Conservation (phyloP, 1,140 invertebrate genomes). For the Drosophila guanche region DNA sequence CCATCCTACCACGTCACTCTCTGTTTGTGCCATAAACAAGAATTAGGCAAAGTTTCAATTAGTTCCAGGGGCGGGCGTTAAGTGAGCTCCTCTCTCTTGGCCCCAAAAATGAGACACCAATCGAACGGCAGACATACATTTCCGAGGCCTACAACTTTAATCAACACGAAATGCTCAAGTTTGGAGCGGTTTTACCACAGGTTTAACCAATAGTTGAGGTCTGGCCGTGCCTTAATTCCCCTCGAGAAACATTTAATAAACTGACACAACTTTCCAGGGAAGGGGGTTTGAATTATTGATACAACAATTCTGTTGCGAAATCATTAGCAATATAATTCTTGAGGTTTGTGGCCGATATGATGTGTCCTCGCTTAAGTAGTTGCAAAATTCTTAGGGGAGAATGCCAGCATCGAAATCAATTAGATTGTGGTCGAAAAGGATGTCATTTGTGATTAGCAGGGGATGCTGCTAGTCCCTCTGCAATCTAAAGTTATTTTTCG, state of each 20-base stretch:
- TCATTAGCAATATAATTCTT: no score
- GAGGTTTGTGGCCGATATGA: no score
- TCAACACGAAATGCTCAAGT: slow-evolving; percentile 11
- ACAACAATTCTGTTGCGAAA: no score
- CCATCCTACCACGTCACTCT: slow-evolving; percentile 5
- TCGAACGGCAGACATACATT: neutral
- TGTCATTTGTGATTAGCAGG: slow-evolving; percentile 5
- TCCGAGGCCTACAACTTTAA: slow-evolving; percentile 21
- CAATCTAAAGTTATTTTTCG: neutral
- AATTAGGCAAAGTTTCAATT: slow-evolving; percentile 74
- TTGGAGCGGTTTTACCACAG: slow-evolving; percentile 15
- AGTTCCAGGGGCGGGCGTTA: slow-evolving; percentile 40
- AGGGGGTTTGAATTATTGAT: slow-evolving; percentile 13
- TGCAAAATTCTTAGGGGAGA: neutral
- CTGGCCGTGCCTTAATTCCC: slow-evolving; percentile 12
- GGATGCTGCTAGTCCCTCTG: neutral
- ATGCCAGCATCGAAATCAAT: slow-evolving; percentile 1
- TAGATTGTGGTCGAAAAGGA: neutral
- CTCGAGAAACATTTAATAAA: slow-evolving; percentile 48
- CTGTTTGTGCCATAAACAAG: slow-evolving; percentile 64
- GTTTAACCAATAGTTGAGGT: slow-evolving; percentile 29
- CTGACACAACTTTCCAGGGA: slow-evolving; percentile 24
- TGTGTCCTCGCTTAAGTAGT: neutral
- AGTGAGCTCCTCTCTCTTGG: slow-evolving; percentile 34
- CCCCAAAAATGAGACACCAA: slow-evolving; percentile 1